Evolutionary conservation across 2,797 vertebrate species (phyloP), one percentile per base, ranked within the genome.

Genomic region (Mus minutoides): DNA sequence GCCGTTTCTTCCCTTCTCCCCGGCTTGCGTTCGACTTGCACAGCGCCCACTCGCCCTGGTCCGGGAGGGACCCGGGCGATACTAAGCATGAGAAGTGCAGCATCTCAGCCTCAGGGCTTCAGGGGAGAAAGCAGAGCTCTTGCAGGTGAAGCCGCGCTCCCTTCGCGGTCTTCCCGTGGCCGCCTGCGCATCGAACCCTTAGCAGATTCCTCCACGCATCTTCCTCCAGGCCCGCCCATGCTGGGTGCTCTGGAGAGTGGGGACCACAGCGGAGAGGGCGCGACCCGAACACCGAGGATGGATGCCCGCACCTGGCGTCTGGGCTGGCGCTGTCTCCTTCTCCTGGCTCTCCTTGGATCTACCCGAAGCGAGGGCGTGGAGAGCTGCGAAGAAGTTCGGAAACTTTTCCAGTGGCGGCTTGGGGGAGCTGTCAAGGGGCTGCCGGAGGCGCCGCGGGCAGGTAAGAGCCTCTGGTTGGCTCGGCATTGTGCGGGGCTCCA

Each of bases 381-480:
- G 96, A 98, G 91, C 99, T 99, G 99, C 97, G 98, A 99, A 46
- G 98, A 99, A 97, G 99, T 99, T 94, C 98, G 98, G 80, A 99
- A 99, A 99, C 99, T 99, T 99, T 99, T 99, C 97, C 99, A 98
- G 96, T 96, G 98, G 97, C 97, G 98, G 69, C 98, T 98, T 93
- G 98, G 98, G 83, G 99, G 99, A 97, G 98, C 98, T 16, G 98
- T 95, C 90, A 97, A 98, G 64, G 98, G 98, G 85, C 56, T 99
- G 91, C 99, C 98, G 4, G 67, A 82, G 16, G 40, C 90, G 34
- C 99, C 99, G 34, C 98, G 97, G 97, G 91, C 98, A 99, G 99
- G 99, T 99, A 98, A 94, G 97, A 6, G 64, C 17, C 4, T 37
- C 67, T 1, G 49, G 86, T 52, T 2, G 73, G 84, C 52, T 0